Conservation (phyloP, 2,888 invertebrate genomes). For the Andrena haemorrhoa region DNA sequence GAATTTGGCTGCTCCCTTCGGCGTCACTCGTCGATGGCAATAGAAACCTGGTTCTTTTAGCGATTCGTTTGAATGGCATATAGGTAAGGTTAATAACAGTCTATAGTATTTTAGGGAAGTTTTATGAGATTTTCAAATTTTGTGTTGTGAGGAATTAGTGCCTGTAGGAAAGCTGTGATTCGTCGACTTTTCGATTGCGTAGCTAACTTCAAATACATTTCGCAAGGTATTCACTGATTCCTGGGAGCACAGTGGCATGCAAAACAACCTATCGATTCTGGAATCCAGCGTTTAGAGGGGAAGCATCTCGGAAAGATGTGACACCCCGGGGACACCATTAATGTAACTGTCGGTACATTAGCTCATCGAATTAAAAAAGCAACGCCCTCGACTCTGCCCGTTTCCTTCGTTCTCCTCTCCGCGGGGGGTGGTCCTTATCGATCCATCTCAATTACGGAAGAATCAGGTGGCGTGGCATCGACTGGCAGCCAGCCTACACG, state of each 20-base stretch:
- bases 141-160: no score
- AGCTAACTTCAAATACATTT: not conserved
- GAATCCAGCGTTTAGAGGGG: not conserved
- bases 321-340: constrained; percentile 43
- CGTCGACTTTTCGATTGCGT: no score
- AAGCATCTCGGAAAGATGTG: constrained; percentile 1
- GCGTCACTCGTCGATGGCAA: no score
- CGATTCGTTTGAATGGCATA: no score
- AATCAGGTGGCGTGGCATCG: constrained; percentile 77
- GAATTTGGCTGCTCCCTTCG: not conserved
- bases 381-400: constrained; percentile 39
- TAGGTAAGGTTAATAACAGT: no score
- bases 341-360: constrained; percentile 61
- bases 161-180: no score
- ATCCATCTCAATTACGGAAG: constrained; percentile 81
- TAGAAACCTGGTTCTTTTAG: no score
- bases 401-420: constrained; percentile 9
- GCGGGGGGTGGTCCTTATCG: constrained; percentile 63
- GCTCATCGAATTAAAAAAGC: constrained; percentile 65
- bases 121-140: no score
- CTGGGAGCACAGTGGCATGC: not conserved
- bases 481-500: constrained; percentile 51
- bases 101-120: no score
- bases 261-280: not conserved
- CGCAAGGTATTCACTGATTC: not conserved